Conservation (phyloP, 2,888 invertebrate genomes). For the Orthonevra nobilis region DNA sequence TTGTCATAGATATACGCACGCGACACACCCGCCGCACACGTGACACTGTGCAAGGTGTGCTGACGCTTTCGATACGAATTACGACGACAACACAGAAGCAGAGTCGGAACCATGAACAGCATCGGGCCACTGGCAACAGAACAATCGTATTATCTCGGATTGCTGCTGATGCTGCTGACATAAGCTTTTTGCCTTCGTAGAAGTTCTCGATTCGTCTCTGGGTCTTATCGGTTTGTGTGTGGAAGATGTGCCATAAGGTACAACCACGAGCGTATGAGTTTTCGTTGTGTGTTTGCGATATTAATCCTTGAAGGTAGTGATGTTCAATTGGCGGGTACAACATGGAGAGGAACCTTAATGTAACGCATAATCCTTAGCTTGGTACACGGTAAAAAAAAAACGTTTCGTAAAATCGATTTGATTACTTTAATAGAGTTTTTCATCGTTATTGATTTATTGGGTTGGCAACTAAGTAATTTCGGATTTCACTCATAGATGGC, state of each 20-base stretch:
- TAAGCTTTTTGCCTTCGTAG: slow-evolving; percentile 55
- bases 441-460: too few species aligned
- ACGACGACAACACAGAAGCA: slow-evolving; percentile 2
- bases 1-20: slow-evolving; percentile 36
- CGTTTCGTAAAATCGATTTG: too few species aligned
- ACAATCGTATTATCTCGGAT: neutral
- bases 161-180: slow-evolving; percentile 23
- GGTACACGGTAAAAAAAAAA: slow-evolving; percentile 37
- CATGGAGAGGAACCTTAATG: too few species aligned
- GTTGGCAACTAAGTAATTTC: too few species aligned
- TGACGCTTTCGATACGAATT: neutral
- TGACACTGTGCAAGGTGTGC: slow-evolving; percentile 53
- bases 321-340: too few species aligned
- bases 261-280: neutral
- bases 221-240: neutral
- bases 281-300: slow-evolving; percentile 6
- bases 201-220: slow-evolving; percentile 13
- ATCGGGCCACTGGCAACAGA: neutral
- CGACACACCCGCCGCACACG: slow-evolving; percentile 40
- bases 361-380: slow-evolving; percentile 1
- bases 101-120: neutral
- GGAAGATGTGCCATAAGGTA: slow-evolving; percentile 22
- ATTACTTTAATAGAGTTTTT: too few species aligned
- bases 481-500: too few species aligned
- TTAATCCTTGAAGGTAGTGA: slow-evolving; percentile 30